A percentile compares a stretch with the other conserved stretches of the same genome.
Conservation (phyloP, 2,113 vertebrate genomes). For the Nannospalax galili region DNA sequence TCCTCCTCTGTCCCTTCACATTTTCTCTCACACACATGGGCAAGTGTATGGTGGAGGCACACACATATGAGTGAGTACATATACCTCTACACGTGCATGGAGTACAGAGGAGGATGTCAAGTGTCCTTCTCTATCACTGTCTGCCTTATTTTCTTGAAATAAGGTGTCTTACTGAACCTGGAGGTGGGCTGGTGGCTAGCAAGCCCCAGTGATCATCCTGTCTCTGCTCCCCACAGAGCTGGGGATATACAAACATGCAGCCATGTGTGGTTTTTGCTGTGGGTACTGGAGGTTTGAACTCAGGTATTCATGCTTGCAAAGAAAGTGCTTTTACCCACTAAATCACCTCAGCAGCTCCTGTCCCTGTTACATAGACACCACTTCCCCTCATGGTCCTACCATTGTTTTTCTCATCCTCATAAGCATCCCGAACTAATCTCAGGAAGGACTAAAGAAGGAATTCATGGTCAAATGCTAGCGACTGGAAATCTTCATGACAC, state of each 20-base stretch:
- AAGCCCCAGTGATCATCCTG: too few relatives aligned
- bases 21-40: too few relatives aligned
- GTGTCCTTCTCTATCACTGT: background rate
- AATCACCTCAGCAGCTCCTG: too few relatives aligned
- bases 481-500: background rate
- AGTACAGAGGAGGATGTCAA: background rate
- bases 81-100: background rate
- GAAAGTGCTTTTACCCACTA: too few relatives aligned
- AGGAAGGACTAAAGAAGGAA: background rate
- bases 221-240: too few relatives aligned
- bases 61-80: background rate
- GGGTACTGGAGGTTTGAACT: too few relatives aligned
- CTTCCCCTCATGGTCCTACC: background rate
- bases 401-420: background rate
- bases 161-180: background rate
- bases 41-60: too few relatives aligned
- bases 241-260: too few relatives aligned
- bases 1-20: conserved; percentile 1
- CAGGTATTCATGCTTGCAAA: too few relatives aligned
- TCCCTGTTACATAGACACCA: background rate
- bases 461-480: background rate
- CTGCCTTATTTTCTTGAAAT: background rate
- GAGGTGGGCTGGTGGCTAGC: background rate
- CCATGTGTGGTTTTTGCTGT: too few relatives aligned
- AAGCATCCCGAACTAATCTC: background rate